Evolutionary conservation across 2,888 invertebrate species (phyloP).

Genomic region (Anarsia innoxiella): DNA sequence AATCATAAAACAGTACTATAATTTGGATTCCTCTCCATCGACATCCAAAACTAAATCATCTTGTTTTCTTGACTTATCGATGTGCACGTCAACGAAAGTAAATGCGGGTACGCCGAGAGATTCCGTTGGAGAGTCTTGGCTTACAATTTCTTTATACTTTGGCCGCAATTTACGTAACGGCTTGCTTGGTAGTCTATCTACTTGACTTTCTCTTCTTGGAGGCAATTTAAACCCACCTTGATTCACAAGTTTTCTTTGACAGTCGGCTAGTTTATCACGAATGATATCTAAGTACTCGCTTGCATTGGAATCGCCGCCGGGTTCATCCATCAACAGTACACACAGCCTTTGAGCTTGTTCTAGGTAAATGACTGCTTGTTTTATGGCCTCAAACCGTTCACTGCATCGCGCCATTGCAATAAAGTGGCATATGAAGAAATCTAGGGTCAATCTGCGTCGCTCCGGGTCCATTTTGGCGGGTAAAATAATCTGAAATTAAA

Average conservation of each 20-base stretch:
- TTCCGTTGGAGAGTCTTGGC: constrained; percentile 51
- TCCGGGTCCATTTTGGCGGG: constrained; percentile 71
- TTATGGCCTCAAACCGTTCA: constrained; percentile 74
- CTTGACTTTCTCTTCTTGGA: constrained; percentile 43
- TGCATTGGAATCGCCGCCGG: constrained; percentile 70
- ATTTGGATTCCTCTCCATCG: constrained; percentile 55
- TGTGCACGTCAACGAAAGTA: constrained; percentile 57
- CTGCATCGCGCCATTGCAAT: constrained; percentile 81
- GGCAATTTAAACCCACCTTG: constrained; percentile 58
- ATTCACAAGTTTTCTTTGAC: constrained; percentile 56
- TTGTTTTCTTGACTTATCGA: constrained; percentile 30
- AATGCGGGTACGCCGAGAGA: constrained; percentile 38
- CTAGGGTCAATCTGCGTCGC: constrained; percentile 77
- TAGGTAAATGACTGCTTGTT: constrained; percentile 79
- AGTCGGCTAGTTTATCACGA: constrained; percentile 62
- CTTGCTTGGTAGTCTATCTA: constrained; percentile 32
- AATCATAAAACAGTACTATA: too few species aligned
- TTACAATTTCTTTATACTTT: constrained; percentile 44
- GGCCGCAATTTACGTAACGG: constrained; percentile 42
- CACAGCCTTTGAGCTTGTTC: constrained; percentile 81
- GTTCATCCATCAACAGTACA: constrained; percentile 75
- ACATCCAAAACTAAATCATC: too few species aligned
- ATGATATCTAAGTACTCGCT: constrained; percentile 73
- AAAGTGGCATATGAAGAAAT: constrained; percentile 83
- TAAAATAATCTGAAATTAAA: constrained; percentile 50